phyloP scores from a whole-genome alignment of 2,888 invertebrate genomes.

The Gymnosoma rotundatum region DNA sequence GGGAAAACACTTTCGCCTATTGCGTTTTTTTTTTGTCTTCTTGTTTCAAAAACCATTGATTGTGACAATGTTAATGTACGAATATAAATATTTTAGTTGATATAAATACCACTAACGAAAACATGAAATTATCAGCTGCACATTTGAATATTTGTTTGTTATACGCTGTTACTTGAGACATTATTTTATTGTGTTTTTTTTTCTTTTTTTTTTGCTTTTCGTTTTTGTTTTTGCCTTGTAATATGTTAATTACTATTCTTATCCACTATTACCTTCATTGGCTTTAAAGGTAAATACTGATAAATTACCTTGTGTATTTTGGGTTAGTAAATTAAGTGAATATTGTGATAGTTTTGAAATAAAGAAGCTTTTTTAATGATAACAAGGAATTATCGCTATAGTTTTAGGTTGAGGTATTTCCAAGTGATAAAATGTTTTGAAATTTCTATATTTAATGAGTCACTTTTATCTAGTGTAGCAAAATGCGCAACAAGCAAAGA shows the following conservation, averaged over 20 bases:
- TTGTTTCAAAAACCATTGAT: slow-evolving; percentile 51
- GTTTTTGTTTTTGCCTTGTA: slow-evolving; percentile 41
- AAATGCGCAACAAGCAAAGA: not conserved
- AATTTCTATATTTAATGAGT: not conserved
- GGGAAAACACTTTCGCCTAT: slow-evolving; percentile 71
- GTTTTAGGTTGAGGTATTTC: not conserved
- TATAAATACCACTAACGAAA: slow-evolving; percentile 21
- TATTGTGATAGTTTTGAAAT: slow-evolving; percentile 49
- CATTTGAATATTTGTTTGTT: slow-evolving; percentile 59
- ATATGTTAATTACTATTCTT: slow-evolving; percentile 64
- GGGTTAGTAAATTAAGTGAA: slow-evolving; percentile 34
- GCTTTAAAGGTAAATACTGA: slow-evolving; percentile 57
- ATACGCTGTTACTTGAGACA: slow-evolving; percentile 36
- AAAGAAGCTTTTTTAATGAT: slow-evolving; percentile 40
- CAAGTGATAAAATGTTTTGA: not conserved
- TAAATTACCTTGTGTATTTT: slow-evolving; percentile 35
- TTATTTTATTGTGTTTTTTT: no score
- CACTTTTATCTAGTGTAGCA: not conserved
- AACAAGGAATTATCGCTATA: slow-evolving; percentile 1
- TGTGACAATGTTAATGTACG: slow-evolving; percentile 58
- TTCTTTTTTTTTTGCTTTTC: slow-evolving; percentile 29
- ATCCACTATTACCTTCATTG: slow-evolving; percentile 61
- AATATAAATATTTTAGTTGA: slow-evolving; percentile 34
- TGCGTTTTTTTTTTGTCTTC: slow-evolving; percentile 71
- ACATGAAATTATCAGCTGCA: slow-evolving; percentile 66